Evolutionary conservation across 2,113 vertebrate genomes (phyloP).

Genomic region (Oreochromis tanganicae): DNA sequence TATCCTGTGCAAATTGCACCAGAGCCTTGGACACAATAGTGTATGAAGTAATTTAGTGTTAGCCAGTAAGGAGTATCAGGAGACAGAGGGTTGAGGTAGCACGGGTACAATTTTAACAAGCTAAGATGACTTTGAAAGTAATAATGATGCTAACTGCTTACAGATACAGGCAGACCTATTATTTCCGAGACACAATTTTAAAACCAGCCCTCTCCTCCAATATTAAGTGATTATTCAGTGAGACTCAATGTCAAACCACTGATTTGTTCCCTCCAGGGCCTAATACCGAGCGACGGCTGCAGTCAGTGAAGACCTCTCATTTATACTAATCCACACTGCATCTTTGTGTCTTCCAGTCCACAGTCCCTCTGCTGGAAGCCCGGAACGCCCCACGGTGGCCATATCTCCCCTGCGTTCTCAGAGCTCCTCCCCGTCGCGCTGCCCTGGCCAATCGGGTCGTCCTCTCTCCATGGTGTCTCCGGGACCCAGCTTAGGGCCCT

Average conservation of each 20-base stretch:
- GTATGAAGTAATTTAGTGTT: background rate
- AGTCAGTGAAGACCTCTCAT: background rate
- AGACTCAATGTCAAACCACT: background rate
- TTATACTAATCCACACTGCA: background rate
- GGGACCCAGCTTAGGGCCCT: constrained; percentile 73
- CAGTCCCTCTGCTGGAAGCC: constrained; percentile 74
- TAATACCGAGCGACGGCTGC: background rate
- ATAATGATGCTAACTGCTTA: background rate
- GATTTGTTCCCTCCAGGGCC: background rate
- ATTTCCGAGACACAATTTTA: background rate
- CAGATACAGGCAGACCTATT: background rate
- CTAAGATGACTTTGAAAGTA: background rate
- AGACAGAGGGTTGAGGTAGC: background rate
- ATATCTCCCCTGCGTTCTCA: constrained; percentile 84
- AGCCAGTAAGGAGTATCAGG: background rate
- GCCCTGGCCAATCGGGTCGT: constrained; percentile 75
- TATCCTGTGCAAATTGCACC: background rate
- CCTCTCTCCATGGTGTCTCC: constrained; percentile 80
- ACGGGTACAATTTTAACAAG: background rate
- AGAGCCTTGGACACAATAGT: background rate
- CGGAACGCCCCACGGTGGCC: constrained; percentile 81
- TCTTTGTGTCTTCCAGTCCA: constrained; percentile 69
- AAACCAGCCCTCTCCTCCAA: background rate
- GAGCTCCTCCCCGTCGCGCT: constrained; percentile 85
- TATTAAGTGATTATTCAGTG: background rate